Conservation (phyloP, 2,113 vertebrate genomes). For the Syngnathus floridae region DNA sequence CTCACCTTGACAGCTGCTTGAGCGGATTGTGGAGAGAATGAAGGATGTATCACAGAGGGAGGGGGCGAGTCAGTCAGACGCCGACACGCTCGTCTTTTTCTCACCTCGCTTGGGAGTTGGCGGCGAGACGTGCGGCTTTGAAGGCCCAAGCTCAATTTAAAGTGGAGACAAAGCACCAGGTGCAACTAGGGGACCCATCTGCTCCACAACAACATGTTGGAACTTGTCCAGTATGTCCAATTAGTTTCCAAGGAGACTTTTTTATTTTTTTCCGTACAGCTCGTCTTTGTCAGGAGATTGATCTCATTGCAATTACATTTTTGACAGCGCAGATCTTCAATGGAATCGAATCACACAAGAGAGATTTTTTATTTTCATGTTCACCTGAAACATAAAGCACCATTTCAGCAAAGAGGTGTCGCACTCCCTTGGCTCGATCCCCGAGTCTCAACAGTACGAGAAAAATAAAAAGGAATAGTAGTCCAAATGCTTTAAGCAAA, state of each 20-base stretch:
- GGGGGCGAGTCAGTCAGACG: constrained; percentile 54
- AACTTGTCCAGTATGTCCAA: constrained; percentile 45
- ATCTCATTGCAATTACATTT: constrained; percentile 18
- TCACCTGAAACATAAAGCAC: too few relatives aligned
- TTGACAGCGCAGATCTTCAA: constrained; percentile 16
- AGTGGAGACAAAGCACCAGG: constrained; percentile 60
- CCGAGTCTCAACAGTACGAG: too few relatives aligned
- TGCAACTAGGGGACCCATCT: constrained; percentile 41
- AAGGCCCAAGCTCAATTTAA: constrained; percentile 50
- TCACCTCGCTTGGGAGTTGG: constrained; percentile 29
- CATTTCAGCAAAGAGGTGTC: too few relatives aligned
- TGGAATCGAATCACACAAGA: constrained; percentile 9
- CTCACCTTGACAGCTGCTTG: constrained; percentile 76
- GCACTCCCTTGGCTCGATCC: too few relatives aligned
- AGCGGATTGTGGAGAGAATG: constrained; percentile 58
- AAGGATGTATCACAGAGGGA: constrained; percentile 14
- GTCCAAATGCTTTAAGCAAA: too few relatives aligned
- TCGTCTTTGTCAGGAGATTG: constrained; percentile 19
- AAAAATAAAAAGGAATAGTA: too few relatives aligned
- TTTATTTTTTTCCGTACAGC: constrained; percentile 5
- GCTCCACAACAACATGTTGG: constrained; percentile 44
- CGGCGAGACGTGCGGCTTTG: constrained; percentile 25
- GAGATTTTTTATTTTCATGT: not conserved
- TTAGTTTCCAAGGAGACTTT: constrained; percentile 32
- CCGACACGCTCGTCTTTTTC: constrained; percentile 56